Evolutionary conservation across 2,113 vertebrate species (phyloP), one percentile per base, ranked within the genome.

Genomic region (Sinosuthora webbiana): DNA sequence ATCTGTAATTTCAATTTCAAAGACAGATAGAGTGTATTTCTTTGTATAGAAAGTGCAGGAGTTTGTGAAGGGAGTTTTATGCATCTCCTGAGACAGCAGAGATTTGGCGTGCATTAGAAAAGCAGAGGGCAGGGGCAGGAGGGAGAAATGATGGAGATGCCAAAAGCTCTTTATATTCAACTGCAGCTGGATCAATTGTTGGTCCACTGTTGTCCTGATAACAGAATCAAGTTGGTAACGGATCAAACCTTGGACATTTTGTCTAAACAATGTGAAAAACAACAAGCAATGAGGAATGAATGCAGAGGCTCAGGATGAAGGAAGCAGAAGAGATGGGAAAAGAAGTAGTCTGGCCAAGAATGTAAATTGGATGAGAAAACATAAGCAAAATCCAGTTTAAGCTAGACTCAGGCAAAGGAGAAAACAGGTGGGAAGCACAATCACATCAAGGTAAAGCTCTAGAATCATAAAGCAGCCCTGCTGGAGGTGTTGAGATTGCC

Each of bases 1-100:
- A 76, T 82, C 79, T 65, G 18, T 75, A 75, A 92, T 91, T 92
- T 91, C 89, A 89, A 35, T 94, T 96, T 94, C 83, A 94, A 89
- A 94, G 71, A 87, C 0, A 1, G 45, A 89, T 84, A 83, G 63
- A 44, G 16, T 35, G 33, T 28, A 63, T 89, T 83, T 78, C 56
- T 81, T 59, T 55, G n/a, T 75, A 64, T 10, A 56, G n/a, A 87
- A 93, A 89, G 28, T 64, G 20, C 27, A 84, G 77, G 81, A 88
- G 19, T 87, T 92, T 84, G 56, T 31, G 30, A 63, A 81, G 13
- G n/a, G 62, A 82, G 30, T 82, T 93, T 89, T 93, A 91, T 89
- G 20, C 22, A 41, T 81, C 93, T 87, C 90, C 59, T 44, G 76
- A 84, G 86, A 81, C 27, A 74, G 35, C 7, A 89, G 63, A 88